phyloP scores from a whole-genome alignment of 1,140 invertebrate genomes.

The Drosophila cardini region DNA sequence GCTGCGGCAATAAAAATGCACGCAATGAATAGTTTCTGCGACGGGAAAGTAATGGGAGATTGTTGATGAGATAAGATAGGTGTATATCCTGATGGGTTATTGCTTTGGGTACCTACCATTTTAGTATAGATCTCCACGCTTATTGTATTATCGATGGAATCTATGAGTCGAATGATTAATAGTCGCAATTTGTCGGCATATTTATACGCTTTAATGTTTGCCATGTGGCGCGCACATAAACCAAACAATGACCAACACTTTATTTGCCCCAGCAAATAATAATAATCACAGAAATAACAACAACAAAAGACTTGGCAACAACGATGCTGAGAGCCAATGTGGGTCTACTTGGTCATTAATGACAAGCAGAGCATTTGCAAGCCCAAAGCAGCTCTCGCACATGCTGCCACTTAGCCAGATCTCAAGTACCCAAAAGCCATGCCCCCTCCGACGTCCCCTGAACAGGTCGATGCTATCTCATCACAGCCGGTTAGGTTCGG shows the following conservation, averaged over 20 bases:
- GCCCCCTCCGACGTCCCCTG: constrained; percentile 6
- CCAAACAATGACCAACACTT: constrained; percentile 69
- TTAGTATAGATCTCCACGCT: constrained; percentile 77
- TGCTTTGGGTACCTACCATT: constrained; percentile 64
- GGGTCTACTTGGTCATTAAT: constrained; percentile 43
- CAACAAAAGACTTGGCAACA: constrained; percentile 36
- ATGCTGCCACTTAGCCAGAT: constrained; percentile 71
- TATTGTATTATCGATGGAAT: constrained; percentile 78
- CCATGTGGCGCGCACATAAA: constrained; percentile 42
- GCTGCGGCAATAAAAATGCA: constrained; percentile 79
- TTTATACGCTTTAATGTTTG: constrained; percentile 80
- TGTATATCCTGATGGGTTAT: constrained; percentile 22
- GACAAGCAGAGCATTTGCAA: constrained; percentile 56
- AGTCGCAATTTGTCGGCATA: constrained; percentile 80
- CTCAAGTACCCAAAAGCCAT: constrained; percentile 57
- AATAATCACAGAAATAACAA: constrained; percentile 39
- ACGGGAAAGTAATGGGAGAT: not conserved
- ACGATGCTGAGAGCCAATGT: constrained; percentile 29
- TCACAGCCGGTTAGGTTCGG: constrained; percentile 64
- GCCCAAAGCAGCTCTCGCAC: constrained; percentile 63
- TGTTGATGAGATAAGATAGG: constrained; percentile 4
- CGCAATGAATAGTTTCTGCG: constrained; percentile 75
- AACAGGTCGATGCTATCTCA: constrained; percentile 40
- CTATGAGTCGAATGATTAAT: constrained; percentile 82
- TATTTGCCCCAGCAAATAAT: constrained; percentile 71